Evolutionary conservation across 2,888 invertebrate species (phyloP).

Genomic region (Fissipunctia ypsillon): DNA sequence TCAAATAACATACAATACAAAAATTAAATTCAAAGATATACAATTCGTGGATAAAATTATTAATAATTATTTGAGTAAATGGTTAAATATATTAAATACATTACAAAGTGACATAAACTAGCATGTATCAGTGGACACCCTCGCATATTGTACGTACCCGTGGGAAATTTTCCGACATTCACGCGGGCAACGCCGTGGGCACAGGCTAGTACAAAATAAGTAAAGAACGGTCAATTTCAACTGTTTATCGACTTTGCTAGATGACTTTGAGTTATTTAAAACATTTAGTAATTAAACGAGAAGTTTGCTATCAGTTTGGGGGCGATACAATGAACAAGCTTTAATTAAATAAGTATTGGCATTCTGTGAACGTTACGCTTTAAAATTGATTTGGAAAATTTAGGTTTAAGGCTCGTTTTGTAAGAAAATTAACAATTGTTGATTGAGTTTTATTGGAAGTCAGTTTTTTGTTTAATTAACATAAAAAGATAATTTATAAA

Average conservation of each 20-base stretch:
- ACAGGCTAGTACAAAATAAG: slow-evolving; percentile 44
- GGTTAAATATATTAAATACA: no score
- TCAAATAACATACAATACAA: no score
- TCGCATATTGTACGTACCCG: no score
- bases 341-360: slow-evolving; percentile 82
- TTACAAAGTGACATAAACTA: no score
- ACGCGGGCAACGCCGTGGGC: no score
- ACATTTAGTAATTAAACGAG: slow-evolving; percentile 75
- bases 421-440: slow-evolving; percentile 6
- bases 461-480: no score
- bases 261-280: slow-evolving; percentile 77
- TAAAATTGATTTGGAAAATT: slow-evolving; percentile 77
- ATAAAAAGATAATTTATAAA: no score
- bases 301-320: slow-evolving; percentile 69
- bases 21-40: no score
- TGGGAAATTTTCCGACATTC: no score
- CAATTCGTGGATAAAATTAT: no score
- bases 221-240: slow-evolving; percentile 66
- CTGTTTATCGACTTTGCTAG: slow-evolving; percentile 65
- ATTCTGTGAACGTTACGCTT: slow-evolving; percentile 70
- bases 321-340: slow-evolving; percentile 76
- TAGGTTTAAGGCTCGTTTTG: slow-evolving; percentile 35
- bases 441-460: background rate
- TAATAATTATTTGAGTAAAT: no score
- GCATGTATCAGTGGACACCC: no score